Base-by-base conservation (phyloP, 2,888 invertebrate genomes). In the Epicampocera succincta region DNA sequence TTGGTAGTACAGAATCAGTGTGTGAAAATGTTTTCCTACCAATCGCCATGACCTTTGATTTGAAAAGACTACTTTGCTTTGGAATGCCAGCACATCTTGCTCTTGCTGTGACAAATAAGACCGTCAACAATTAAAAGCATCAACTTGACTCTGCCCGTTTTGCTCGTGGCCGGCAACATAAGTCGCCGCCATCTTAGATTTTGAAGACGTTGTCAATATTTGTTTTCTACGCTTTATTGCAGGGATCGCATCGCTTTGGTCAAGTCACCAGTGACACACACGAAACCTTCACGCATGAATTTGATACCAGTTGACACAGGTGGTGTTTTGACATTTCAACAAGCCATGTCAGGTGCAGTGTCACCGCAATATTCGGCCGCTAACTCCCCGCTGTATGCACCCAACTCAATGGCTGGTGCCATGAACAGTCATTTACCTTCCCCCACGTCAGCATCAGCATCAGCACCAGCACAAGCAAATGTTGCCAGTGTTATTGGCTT, bases 281-380 rank as follows among this genome's bases (percentile, higher is more conserved):
- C 69, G 65, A 86, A 85, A 61, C 84, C 83, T 40, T 56, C 84
- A 69, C 84, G 85, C 76, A 83, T 85, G 42, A 84, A 84, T 56
- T 80, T 68, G 77, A 85, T 76, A 76, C 84, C 86, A 38, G 85
- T 86, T 46, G 88, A 87, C 44, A 87, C 85, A 42, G 86, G 87
- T 69, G 87, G 90, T 25, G 90, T 90, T 17, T 84, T 91, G 48
- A 90, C 90, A 48, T 89, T 91, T 76, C 90, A 90, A 75, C 90
- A 91, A 73, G 90, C 88, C 15, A 90, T 90, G 87, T 89, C 89
- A 33, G 90, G 90, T 3, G 91, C 90, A 5, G 90, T 90, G 12
- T 90, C 90, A 11, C 91, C 90, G 0, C 90, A 90, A 33, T 89
- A 89, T 74, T 79, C 86, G 12, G 78, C 72, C 17, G 72, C 72